Percentiles rank a stretch among this genome's conserved stretches.
Conservation (phyloP, 2,888 invertebrate species). For the Fabriciana adippe region DNA sequence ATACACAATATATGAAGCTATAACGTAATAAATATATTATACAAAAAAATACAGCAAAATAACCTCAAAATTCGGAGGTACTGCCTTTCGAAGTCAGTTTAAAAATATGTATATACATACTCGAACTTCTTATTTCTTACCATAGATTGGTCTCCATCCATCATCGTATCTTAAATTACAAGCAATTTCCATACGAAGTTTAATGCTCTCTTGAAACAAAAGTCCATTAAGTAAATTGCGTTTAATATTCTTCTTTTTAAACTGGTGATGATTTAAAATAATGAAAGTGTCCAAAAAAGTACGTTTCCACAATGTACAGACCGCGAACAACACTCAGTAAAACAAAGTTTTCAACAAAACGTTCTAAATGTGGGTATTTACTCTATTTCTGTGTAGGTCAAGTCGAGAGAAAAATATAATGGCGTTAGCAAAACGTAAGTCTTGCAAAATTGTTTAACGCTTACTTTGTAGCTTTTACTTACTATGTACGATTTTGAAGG, state of each 20-base stretch:
- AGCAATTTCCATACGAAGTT: conserved; percentile 14
- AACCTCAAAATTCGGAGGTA: no score
- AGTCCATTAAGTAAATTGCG: neutral
- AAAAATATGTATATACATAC: neutral
- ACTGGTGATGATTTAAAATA: neutral
- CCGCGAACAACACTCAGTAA: neutral
- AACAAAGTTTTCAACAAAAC: conserved; percentile 2
- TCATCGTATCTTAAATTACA: conserved; percentile 11
- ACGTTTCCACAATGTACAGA: neutral
- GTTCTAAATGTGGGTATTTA: conserved; percentile 11
- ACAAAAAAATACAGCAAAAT: no score
- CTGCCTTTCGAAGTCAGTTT: no score
- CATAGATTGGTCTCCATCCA: neutral
- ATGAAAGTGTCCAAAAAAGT: neutral
- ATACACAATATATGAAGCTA: no score
- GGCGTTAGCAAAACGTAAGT: conserved; percentile 1
- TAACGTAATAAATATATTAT: no score
- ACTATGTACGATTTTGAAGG: no score
- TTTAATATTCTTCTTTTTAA: neutral
- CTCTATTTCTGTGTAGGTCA: conserved; percentile 7
- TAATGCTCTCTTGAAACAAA: conserved; percentile 1
- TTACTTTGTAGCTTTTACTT: no score
- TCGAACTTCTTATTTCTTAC: conserved; percentile 1
- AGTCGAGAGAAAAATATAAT: conserved; percentile 7
- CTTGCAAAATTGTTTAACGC: neutral